Conservation (phyloP, 2,113 vertebrate species). For the Bubo bubo region DNA sequence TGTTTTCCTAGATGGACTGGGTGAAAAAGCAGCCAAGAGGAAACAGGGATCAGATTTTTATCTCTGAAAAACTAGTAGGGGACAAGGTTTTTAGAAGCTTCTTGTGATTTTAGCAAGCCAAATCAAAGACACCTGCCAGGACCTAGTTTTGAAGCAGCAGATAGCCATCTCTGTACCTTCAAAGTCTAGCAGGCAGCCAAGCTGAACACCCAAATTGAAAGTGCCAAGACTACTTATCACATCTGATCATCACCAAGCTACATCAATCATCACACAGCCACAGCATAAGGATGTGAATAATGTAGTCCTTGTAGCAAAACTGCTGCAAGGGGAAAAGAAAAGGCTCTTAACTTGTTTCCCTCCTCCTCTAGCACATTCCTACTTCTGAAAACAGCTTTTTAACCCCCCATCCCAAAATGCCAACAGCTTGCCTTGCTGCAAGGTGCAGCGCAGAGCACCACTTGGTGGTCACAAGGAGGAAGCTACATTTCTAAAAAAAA, state of each 20-base stretch:
- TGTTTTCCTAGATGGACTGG: not conserved
- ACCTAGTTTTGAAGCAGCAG: not conserved
- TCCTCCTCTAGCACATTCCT: not conserved
- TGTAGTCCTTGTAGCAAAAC: not conserved
- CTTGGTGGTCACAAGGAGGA: slow-evolving; percentile 47
- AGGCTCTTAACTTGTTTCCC: not conserved
- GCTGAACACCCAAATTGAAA: slow-evolving; percentile 33
- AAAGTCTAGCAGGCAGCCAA: not conserved
- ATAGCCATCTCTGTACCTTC: not conserved
- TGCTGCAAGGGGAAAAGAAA: not conserved
- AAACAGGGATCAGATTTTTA: not conserved
- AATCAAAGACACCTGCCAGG: not conserved
- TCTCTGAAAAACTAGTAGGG: not conserved
- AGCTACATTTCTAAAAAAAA: not conserved
- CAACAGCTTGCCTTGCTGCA: not conserved
- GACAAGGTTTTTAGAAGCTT: not conserved
- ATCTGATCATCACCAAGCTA: not conserved
- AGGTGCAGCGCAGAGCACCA: slow-evolving; percentile 30
- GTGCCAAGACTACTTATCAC: not conserved
- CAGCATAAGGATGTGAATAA: not conserved
- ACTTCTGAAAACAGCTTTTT: not conserved
- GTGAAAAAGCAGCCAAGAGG: not conserved
- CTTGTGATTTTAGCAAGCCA: not conserved
- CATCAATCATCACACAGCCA: not conserved
- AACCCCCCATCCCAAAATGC: not conserved